Conservation (phyloP, 2,797 vertebrate species). For the Orientallactaga sibirica region DNA sequence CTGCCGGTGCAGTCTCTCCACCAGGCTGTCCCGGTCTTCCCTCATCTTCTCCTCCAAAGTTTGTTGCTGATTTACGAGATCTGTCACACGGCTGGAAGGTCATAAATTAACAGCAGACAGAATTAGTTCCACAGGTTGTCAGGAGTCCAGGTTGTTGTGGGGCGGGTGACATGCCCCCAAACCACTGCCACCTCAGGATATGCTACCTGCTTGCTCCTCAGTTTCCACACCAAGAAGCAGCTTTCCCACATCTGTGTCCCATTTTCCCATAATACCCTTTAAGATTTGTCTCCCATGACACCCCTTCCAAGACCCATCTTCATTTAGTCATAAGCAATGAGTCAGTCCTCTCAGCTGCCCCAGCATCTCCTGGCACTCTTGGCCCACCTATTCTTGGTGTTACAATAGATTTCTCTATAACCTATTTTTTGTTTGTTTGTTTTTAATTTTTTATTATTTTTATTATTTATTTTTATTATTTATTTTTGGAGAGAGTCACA, state of each 20-base stretch:
- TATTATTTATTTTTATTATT: too few species aligned
- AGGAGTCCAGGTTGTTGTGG: not conserved
- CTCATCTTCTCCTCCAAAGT: conserved; percentile 89
- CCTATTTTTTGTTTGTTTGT: too few species aligned
- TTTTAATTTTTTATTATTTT: too few species aligned
- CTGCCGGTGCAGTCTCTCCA: conserved; percentile 90
- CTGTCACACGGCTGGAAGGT: conserved; percentile 89
- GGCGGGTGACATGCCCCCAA: not conserved
- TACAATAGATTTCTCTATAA: not conserved
- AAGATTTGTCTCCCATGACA: not conserved
- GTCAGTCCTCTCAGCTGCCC: not conserved
- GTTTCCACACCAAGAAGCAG: not conserved
- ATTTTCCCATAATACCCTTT: not conserved
- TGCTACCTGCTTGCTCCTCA: not conserved
- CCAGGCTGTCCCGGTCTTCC: conserved; percentile 89
- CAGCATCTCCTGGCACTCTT: not conserved
- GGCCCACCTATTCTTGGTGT: not conserved
- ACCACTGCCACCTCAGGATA: not conserved
- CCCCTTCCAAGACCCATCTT: not conserved
- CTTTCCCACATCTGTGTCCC: not conserved
- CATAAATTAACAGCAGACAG: conserved; percentile 16
- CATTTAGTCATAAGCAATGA: not conserved
- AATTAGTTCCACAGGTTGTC: not conserved
- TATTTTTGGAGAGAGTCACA: too few species aligned
- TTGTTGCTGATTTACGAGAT: conserved; percentile 91